Base-by-base conservation (phyloP, 2,888 invertebrate genomes). In the Sesia apiformis region DNA sequence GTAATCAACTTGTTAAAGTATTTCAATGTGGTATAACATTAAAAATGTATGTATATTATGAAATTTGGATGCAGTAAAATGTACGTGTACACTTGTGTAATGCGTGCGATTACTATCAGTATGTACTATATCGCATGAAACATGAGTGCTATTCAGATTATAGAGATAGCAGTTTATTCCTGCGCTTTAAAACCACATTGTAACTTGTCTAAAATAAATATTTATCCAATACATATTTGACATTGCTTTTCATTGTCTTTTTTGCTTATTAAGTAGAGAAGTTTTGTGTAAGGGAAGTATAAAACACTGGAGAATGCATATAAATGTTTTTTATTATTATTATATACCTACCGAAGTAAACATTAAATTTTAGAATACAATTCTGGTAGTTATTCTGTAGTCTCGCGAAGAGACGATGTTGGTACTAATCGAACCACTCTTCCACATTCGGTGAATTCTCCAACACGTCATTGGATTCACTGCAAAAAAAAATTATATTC, bases 401-500 rank as follows among this genome's bases (percentile, higher is more conserved):
- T 23, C 23, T 23, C 23, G 23, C 23, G 23, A 2, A 23, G 23
- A 23, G 23, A 23, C 23, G 23, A 23, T 23, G 23, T 23, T 23
- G 23, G 23, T 23, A 23, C 23, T 81, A 90, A 76, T 90, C 90
- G 63, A 95, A 91, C 90, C 94, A 94, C 76, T 96, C 96, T 78
- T 96, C 96, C 7, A 96, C 95, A 72, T 94, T 95, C 0, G 95
- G 95, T 0, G 96, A 95, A 58, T 95, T 95, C 76, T 96, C 96
- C 76, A 96, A 82, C 63, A 95, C 91, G 74, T 96, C 96, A 77
- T 95, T 95, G 6, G 95, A 95, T 82, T 95, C 96, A 80, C 96
- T 96, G 84, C 60, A 92, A 91, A 64, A 69, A 79, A 59, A 60
- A 52, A 52, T 41, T 40, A 56, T 49, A 4, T 5, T n/a, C 42